A percentile compares a stretch with the other conserved stretches of the same genome.
phyloP scores from a whole-genome alignment of 2,113 vertebrate genomes.

The Istiophorus platypterus region DNA sequence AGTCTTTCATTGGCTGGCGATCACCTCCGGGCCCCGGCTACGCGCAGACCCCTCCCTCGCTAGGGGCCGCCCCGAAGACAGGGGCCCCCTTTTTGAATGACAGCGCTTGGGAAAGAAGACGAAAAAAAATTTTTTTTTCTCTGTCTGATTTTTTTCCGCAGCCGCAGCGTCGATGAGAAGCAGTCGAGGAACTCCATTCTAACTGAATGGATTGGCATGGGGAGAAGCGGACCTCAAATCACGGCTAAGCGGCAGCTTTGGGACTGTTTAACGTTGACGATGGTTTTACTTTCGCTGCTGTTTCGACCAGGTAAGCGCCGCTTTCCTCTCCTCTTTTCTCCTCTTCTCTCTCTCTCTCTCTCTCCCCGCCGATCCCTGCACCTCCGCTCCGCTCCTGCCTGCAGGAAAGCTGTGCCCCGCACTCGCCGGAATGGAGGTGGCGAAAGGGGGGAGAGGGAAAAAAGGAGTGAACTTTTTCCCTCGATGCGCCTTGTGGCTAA shows the following conservation, averaged over 20 bases:
- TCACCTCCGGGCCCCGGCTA: slow-evolving; percentile 66
- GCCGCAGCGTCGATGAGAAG: slow-evolving; percentile 82
- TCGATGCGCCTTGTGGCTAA: background rate
- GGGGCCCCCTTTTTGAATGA: slow-evolving; percentile 82
- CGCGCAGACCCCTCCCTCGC: slow-evolving; percentile 77
- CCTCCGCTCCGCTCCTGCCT: slow-evolving; percentile 54
- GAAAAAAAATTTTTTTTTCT: too few relatives aligned
- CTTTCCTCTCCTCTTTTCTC: too few relatives aligned
- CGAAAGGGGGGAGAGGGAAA: slow-evolving; percentile 10
- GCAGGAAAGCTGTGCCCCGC: slow-evolving; percentile 31
- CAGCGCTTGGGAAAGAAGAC: slow-evolving; percentile 80
- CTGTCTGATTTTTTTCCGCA: slow-evolving; percentile 84
- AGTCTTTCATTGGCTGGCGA: slow-evolving; percentile 75
- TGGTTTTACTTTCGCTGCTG: slow-evolving; percentile 84
- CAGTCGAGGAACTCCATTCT: slow-evolving; percentile 84
- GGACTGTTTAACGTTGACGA: slow-evolving; percentile 82
- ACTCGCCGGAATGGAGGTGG: slow-evolving; percentile 41
- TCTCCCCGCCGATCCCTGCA: slow-evolving; percentile 36
- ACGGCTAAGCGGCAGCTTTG: slow-evolving; percentile 88
- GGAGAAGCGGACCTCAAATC: slow-evolving; percentile 87
- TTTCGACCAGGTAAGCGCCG: slow-evolving; percentile 83
- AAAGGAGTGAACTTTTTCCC: slow-evolving; percentile 43
- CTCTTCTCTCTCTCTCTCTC: too few relatives aligned
- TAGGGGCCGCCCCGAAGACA: slow-evolving; percentile 75
- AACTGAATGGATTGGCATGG: slow-evolving; percentile 90